These are phyloP conservation scores for Mechanitis messenoides DNA, from an alignment of 2,888 invertebrate species.

Conservation along the genomic window DNA sequence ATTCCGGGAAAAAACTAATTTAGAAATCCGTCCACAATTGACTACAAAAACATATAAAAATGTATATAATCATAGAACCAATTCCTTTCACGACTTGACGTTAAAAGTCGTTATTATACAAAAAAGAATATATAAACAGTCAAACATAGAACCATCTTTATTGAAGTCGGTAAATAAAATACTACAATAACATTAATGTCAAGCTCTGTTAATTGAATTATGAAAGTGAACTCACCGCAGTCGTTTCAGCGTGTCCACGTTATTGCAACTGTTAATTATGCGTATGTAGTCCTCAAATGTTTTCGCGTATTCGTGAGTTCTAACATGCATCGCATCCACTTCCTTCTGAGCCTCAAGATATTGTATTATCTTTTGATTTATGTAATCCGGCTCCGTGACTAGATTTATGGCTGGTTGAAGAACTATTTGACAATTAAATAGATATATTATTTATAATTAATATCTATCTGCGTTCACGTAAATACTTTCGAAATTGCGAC, in stretches of 20 bases:
- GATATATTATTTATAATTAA: not conserved
- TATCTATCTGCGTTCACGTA: too few relatives aligned
- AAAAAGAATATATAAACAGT: too few relatives aligned
- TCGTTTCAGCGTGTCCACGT: constrained; percentile 88
- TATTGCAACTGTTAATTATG: constrained; percentile 87
- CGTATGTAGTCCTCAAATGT: constrained; percentile 93
- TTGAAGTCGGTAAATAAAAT: not conserved
- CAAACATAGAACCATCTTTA: too few relatives aligned
- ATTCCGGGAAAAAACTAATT: too few relatives aligned
- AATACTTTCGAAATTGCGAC: too few relatives aligned
- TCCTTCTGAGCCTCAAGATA: constrained; percentile 89
- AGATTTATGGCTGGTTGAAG: constrained; percentile 89
- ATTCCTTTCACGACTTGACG: too few relatives aligned
- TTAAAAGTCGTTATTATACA: too few relatives aligned
- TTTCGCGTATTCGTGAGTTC: constrained; percentile 91
- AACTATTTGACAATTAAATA: constrained; percentile 62
- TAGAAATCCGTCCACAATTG: too few relatives aligned
- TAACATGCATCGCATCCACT: constrained; percentile 84
- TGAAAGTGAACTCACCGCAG: constrained; percentile 77
- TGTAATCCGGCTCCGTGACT: constrained; percentile 92
- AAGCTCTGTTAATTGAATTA: constrained; percentile 30
- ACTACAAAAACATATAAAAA: too few relatives aligned
- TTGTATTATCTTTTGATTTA: constrained; percentile 89
- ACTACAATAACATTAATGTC: constrained; percentile 8
- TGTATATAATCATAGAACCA: too few relatives aligned